A percentile compares a stretch with the other conserved stretches of the same genome.
Evolutionary conservation across 2,797 vertebrate genomes (phyloP).

Genomic region (Hybognathus amarus): DNA sequence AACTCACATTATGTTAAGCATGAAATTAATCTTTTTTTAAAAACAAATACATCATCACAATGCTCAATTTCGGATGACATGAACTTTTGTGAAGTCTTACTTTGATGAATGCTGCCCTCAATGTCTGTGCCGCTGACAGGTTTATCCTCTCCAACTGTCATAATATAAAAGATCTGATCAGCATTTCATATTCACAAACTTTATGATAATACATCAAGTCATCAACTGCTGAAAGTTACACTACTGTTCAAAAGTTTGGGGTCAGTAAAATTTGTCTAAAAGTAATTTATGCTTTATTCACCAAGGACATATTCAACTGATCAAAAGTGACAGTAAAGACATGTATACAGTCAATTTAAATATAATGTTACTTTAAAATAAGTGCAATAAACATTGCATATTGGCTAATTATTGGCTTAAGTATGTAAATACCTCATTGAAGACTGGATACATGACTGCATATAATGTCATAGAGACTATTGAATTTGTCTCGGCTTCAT

Average conservation of each 20-base stretch:
- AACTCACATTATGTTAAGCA: constrained; percentile 9
- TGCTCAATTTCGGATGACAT: too few species aligned
- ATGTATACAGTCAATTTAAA: neutral
- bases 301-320: neutral
- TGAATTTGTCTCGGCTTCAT: constrained; percentile 99
- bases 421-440: constrained; percentile 96
- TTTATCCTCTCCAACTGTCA: constrained; percentile 96
- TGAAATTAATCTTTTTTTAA: neutral
- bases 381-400: too few species aligned
- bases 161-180: constrained; percentile 35
- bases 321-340: neutral
- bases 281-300: neutral
- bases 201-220: neutral
- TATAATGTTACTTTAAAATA: neutral
- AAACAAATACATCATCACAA: neutral
- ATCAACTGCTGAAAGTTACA: neutral
- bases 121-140: constrained; percentile 96
- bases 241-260: neutral
- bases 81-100: constrained; percentile 71
- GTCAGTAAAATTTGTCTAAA: neutral
- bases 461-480: constrained; percentile 99
- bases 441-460: constrained; percentile 98
- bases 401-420: too few species aligned
- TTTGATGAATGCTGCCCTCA: constrained; percentile 99
- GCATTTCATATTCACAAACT: neutral